A percentile compares a stretch with the other conserved stretches of the same genome.
These are phyloP conservation scores for Heliangelus exortis DNA, from an alignment of 2,797 vertebrate genomes.

Conservation along the genomic window DNA sequence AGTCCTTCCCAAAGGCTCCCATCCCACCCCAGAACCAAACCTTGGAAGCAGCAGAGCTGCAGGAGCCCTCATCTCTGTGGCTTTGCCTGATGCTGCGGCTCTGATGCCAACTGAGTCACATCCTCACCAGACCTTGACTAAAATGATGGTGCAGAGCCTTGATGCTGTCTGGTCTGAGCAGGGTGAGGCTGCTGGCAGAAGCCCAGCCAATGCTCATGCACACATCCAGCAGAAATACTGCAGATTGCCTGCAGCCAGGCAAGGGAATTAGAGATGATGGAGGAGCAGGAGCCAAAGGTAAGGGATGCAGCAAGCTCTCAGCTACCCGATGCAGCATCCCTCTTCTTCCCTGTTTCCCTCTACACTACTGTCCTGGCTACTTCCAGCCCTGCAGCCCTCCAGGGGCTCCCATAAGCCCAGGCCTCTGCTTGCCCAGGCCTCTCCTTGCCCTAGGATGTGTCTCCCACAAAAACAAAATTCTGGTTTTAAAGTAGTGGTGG, in stretches of 20 bases:
- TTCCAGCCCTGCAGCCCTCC: not conserved
- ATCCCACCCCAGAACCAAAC: not conserved
- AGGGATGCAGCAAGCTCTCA: not conserved
- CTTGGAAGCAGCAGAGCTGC: not conserved
- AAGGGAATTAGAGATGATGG: not conserved
- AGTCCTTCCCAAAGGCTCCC: not conserved
- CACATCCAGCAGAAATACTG: not conserved
- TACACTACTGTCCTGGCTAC: not conserved
- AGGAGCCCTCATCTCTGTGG: rapidly evolving
- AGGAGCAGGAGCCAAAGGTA: not conserved
- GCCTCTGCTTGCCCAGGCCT: not conserved
- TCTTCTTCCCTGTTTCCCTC: not conserved
- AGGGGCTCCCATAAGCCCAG: not conserved
- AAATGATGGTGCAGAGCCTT: not conserved
- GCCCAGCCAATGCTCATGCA: not conserved
- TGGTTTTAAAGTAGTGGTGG: not conserved
- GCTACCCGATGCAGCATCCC: not conserved
- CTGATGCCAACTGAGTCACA: not conserved
- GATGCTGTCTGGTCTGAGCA: not conserved
- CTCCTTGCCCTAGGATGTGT: not conserved
- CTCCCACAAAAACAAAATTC: not conserved
- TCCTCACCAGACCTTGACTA: not conserved
- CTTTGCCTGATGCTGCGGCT: not conserved
- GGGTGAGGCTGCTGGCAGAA: not conserved
- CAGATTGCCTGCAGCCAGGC: not conserved